Evolutionary conservation across 2,888 invertebrate genomes (phyloP).

Genomic region (Megastigmus dorsalis): DNA sequence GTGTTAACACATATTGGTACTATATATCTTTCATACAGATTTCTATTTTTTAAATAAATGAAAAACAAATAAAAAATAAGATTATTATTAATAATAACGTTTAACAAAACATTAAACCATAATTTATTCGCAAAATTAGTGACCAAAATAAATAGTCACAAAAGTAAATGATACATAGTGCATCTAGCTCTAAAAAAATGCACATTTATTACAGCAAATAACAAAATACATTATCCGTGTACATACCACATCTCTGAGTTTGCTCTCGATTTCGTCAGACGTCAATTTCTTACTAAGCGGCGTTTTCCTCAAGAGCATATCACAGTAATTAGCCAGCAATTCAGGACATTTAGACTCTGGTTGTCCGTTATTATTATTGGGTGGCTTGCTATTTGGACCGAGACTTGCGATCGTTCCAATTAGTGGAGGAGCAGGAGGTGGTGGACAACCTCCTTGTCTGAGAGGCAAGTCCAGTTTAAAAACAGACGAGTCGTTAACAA

Average conservation of each 20-base stretch:
- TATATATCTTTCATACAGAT: too few relatives aligned
- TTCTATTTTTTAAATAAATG: too few relatives aligned
- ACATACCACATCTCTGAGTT: conserved; percentile 90
- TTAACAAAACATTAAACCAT: too few relatives aligned
- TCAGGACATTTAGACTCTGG: conserved; percentile 99
- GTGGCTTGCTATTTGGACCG: conserved; percentile 61
- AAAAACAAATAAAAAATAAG: too few relatives aligned
- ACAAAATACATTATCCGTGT: conserved; percentile 1
- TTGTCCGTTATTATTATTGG: conserved; percentile 72
- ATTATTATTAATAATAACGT: too few relatives aligned
- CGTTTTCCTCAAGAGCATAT: conserved; percentile 97
- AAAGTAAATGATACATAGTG: too few relatives aligned
- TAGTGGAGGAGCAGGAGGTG: conserved; percentile 76
- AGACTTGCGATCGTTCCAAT: conserved; percentile 9
- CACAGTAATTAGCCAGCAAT: conserved; percentile 98
- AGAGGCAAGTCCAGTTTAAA: conserved; percentile 77
- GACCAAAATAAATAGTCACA: too few relatives aligned
- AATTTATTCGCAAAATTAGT: too few relatives aligned
- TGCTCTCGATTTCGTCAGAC: conserved; percentile 96
- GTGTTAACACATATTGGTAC: too few relatives aligned
- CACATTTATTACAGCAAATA: too few relatives aligned
- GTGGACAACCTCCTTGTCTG: conserved; percentile 75
- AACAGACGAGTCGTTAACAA: conserved; percentile 98
- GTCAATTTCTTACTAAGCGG: conserved; percentile 96
- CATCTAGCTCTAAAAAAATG: too few relatives aligned